A percentile compares a stretch with the other conserved stretches of the same genome.
Evolutionary conservation across 2,888 invertebrate species (phyloP).

Genomic region (Rambutsinella grinnellia): DNA sequence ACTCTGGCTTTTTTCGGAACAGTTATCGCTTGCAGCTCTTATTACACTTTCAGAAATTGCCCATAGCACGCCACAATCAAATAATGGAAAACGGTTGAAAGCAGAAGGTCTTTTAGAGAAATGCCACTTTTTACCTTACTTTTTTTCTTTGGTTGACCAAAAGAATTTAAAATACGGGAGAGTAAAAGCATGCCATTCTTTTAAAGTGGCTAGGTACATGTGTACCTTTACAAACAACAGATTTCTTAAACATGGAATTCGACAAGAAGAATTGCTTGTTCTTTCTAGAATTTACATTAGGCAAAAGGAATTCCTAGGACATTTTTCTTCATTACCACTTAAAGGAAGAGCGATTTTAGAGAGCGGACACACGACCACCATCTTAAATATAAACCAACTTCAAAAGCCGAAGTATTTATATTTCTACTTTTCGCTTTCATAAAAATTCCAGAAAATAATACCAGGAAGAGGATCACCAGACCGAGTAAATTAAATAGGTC

Average conservation of each 20-base stretch:
- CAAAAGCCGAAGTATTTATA: background rate
- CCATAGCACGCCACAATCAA: background rate
- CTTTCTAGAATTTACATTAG: no score
- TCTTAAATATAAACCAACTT: no score
- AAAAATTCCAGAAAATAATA: background rate
- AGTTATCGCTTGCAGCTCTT: background rate
- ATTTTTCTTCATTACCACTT: background rate
- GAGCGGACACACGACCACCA: no score
- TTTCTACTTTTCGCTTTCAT: background rate
- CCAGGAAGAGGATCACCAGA: background rate
- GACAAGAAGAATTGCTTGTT: slow-evolving; percentile 1
- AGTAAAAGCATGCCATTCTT: no score
- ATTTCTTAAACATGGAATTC: no score
- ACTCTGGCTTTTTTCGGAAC: background rate
- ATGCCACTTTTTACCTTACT: background rate
- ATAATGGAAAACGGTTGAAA: background rate
- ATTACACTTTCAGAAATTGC: background rate
- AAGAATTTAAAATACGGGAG: background rate
- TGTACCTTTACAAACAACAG: no score
- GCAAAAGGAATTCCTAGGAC: no score
- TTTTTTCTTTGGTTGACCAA: background rate
- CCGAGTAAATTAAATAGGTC: no score
- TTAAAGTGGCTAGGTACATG: no score
- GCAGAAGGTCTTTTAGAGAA: background rate
- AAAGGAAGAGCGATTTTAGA: no score